Evolutionary conservation across 2,113 vertebrate genomes (phyloP).

Genomic region (Mormyrus lacerda): DNA sequence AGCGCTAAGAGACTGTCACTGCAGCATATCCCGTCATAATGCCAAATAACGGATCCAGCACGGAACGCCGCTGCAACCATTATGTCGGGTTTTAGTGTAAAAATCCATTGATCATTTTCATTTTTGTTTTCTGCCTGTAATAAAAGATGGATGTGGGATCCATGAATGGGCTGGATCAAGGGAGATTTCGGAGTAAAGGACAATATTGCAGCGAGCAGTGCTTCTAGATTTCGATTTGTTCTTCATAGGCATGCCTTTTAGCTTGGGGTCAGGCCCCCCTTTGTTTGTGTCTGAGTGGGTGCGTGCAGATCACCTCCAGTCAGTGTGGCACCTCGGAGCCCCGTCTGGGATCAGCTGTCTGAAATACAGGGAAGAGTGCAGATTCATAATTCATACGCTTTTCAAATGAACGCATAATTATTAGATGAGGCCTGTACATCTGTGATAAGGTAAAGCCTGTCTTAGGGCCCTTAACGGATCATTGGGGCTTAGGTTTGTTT

Average conservation of each 20-base stretch:
- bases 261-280: neutral
- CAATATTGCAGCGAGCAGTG: neutral
- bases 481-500: constrained; percentile 20
- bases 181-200: neutral
- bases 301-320: neutral
- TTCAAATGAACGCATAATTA: constrained; percentile 10
- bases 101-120: neutral
- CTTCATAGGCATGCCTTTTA: neutral
- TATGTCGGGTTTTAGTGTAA: neutral
- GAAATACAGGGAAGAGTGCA: neutral
- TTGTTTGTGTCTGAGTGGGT: neutral
- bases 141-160: neutral
- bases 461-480: constrained; percentile 8
- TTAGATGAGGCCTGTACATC: constrained; percentile 15
- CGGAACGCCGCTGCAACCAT: neutral
- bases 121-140: neutral
- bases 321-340: neutral
- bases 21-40: neutral
- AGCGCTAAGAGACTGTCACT: neutral
- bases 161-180: neutral
- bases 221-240: neutral
- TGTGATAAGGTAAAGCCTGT: neutral
- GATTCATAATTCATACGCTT: constrained; percentile 16
- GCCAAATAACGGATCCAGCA: neutral
- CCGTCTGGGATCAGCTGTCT: neutral